Percentiles rank a stretch among this genome's conserved stretches.
These are phyloP conservation scores for Isichthys henryi DNA, from an alignment of 2,113 vertebrate species.

Conservation along the genomic window DNA sequence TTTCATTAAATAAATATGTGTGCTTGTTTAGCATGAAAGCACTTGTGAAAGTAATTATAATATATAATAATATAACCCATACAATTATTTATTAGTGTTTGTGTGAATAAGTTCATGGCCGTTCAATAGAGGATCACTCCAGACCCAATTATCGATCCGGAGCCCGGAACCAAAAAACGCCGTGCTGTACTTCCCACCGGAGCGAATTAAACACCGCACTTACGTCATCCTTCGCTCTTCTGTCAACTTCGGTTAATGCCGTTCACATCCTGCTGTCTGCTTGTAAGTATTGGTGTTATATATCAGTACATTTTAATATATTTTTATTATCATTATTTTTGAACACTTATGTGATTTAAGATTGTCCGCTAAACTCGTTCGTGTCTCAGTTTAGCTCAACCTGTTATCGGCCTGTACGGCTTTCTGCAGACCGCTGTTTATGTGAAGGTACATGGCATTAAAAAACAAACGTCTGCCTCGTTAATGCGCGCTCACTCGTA, in stretches of 20 bases:
- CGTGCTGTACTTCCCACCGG: background rate
- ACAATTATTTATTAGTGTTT: background rate
- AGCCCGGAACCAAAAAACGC: slow-evolving; percentile 9
- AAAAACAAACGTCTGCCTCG: background rate
- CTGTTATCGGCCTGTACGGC: background rate
- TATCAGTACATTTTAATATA: background rate
- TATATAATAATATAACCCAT: background rate
- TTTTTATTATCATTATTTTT: background rate
- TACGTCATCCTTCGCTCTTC: background rate
- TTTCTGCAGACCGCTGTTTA: background rate
- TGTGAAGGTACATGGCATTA: background rate
- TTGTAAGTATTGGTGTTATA: background rate
- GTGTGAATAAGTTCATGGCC: background rate
- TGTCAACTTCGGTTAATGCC: background rate
- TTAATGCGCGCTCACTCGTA: background rate
- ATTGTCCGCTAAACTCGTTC: background rate
- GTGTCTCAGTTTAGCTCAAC: background rate
- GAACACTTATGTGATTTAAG: background rate
- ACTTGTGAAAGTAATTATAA: background rate
- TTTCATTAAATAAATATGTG: background rate
- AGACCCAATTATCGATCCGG: background rate
- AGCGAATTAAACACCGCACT: background rate
- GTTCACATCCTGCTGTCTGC: background rate
- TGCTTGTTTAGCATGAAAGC: background rate
- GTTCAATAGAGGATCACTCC: background rate